Evolutionary conservation across 1,140 invertebrate species (phyloP).

Genomic region (Leptinotarsa texana): DNA sequence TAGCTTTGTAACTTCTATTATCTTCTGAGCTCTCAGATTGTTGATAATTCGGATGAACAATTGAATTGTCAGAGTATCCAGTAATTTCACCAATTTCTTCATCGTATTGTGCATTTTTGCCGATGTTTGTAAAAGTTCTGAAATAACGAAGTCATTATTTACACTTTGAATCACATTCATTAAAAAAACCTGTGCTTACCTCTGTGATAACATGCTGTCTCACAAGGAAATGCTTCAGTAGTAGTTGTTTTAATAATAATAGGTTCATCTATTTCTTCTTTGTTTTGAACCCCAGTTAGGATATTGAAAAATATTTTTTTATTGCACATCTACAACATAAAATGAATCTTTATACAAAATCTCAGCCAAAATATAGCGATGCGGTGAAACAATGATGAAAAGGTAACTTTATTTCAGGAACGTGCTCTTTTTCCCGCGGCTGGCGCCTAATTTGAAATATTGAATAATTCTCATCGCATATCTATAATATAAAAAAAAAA

Average conservation of each 20-base stretch:
- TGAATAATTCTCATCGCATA: too few species aligned
- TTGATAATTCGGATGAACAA: neutral
- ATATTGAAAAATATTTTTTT: too few species aligned
- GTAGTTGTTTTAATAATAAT: neutral
- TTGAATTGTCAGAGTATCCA: slow-evolving; percentile 1
- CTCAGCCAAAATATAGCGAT: too few species aligned
- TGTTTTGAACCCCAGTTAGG: neutral
- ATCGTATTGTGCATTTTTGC: neutral
- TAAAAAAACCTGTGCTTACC: neutral
- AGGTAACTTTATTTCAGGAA: too few species aligned
- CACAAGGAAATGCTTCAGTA: neutral
- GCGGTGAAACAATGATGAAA: too few species aligned
- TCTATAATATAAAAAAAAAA: too few species aligned
- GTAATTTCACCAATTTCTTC: neutral
- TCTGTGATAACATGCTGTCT: neutral
- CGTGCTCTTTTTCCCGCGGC: too few species aligned
- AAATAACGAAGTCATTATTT: slow-evolving; percentile 5
- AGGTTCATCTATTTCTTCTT: neutral
- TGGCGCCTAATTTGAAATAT: too few species aligned
- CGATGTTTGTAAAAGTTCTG: neutral
- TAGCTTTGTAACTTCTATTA: neutral
- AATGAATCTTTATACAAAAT: too few species aligned
- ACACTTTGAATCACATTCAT: slow-evolving; percentile 1
- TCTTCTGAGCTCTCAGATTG: slow-evolving; percentile 5
- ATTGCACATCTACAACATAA: too few species aligned